Base-by-base conservation (phyloP, 1,140 invertebrate genomes). In the Lasioglossum albipes region DNA sequence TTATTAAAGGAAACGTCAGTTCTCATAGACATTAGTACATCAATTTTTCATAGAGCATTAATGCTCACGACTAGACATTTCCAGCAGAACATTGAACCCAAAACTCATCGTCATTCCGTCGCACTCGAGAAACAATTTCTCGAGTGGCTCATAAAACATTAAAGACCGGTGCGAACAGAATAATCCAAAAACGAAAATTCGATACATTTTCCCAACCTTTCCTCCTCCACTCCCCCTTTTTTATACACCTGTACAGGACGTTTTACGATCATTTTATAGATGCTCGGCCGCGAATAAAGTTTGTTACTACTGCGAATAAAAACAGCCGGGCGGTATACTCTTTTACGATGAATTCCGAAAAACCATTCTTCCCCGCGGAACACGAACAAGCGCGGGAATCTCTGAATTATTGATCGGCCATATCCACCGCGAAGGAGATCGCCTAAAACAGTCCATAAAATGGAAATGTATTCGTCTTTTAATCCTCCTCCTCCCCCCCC, bases 371-470 rank as follows among this genome's bases (percentile, higher is more conserved):
- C 13, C 66, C 52, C 42, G 22, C 45, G n/a, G 42, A 49, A 49
- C 42, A 20, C 65, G 20, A 13, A 61, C 22, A 16, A n/a, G 61
- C 45, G 7, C 68, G 18, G 41, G 41, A 72, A 72, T 78, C 59
- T 71, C 57, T 52, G 76, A 78, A 78, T 78, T 78, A 78, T 78
- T 78, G 76, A 78, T 78, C 75, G 13, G 4, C 45, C 54, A 27
- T 64, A 70, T 78, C 67, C 67, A 9, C 10, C 45, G 20, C 45
- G 68, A 49, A 65, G 41, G 6, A n/a, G 68, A 72, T 78, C 68
- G 42, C 62, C 42, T 78, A 78, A 78, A 78, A 72, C 52, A 78
- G 71, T 72, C 68, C 68, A 78, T 78, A 72, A 78, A 72, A 72
- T 72, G 76, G 42, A 78, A 65, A 78, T 72, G 54, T 64, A 61